Percentiles rank a stretch among this genome's conserved stretches.
Evolutionary conservation across 2,113 vertebrate genomes (phyloP).

Genomic region (Ceyx melanurus): DNA sequence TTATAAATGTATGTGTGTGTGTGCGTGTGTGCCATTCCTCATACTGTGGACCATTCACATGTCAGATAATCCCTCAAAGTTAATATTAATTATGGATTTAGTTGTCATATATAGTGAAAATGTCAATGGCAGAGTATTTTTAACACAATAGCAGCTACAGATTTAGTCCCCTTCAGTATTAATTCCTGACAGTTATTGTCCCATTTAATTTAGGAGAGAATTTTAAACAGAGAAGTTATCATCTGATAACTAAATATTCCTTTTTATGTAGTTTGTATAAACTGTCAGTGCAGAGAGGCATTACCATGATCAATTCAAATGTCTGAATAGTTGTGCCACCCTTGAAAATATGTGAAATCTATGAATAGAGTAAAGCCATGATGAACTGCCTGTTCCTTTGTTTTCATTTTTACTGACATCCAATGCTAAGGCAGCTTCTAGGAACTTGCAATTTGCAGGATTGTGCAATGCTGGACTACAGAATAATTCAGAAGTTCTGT

Average conservation of each 20-base stretch:
- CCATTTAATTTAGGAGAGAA: conserved; percentile 1
- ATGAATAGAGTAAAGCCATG: not conserved
- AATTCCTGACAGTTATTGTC: conserved; percentile 33
- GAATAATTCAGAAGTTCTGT: not conserved
- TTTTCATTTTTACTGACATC: not conserved
- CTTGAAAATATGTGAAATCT: not conserved
- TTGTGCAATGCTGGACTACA: not conserved
- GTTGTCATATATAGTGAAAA: not conserved
- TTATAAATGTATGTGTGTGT: not conserved
- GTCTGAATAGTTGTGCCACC: not conserved
- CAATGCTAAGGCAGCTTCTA: not conserved
- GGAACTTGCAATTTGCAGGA: not conserved
- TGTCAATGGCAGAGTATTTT: conserved; percentile 6
- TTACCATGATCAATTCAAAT: not conserved
- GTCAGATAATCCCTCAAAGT: not conserved
- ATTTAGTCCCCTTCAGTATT: not conserved
- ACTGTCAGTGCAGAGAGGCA: not conserved
- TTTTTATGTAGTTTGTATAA: conserved; percentile 33
- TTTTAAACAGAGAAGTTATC: conserved; percentile 16
- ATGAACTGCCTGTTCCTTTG: not conserved
- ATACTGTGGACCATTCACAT: not conserved
- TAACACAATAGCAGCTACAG: conserved; percentile 1
- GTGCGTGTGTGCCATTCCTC: not conserved
- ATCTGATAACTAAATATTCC: conserved; percentile 19
- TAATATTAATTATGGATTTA: not conserved